Conservation (phyloP, 2,797 vertebrate species). For the Rhabdomys pumilio region DNA sequence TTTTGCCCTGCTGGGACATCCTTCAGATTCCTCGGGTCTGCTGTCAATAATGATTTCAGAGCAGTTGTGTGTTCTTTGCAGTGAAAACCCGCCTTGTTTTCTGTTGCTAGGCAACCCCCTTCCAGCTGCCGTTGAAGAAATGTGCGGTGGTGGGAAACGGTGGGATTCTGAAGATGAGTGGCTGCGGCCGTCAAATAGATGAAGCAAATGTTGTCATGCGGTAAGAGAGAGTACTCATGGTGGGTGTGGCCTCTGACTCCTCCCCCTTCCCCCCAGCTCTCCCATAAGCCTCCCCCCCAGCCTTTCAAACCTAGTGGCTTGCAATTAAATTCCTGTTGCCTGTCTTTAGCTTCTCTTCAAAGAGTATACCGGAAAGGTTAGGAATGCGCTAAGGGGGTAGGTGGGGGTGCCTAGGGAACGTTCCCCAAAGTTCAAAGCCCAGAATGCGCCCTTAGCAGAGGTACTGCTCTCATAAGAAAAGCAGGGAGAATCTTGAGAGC, state of each 20-base stretch:
- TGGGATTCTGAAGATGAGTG: constrained; percentile 95
- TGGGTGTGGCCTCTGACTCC: constrained; percentile 51
- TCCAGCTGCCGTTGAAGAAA: constrained; percentile 96
- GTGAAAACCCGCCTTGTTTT: constrained; percentile 88
- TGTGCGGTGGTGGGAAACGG: constrained; percentile 98
- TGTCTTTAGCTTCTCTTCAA: neutral
- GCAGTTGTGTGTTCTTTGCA: constrained; percentile 82
- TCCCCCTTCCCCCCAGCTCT: constrained; percentile 16
- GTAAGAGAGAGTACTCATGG: constrained; percentile 89
- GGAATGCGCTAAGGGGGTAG: neutral
- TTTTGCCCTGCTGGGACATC: constrained; percentile 43
- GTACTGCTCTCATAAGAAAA: neutral
- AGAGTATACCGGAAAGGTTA: neutral
- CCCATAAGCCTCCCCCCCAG: neutral
- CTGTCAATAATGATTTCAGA: constrained; percentile 81
- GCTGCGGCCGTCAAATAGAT: constrained; percentile 96
- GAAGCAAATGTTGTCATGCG: constrained; percentile 96
- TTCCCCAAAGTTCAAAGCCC: neutral
- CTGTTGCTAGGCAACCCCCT: constrained; percentile 95
- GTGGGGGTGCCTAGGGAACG: neutral
- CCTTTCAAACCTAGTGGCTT: constrained; percentile 72
- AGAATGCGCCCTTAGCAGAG: neutral
- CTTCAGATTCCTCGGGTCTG: constrained; percentile 56
- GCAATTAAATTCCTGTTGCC: constrained; percentile 45
- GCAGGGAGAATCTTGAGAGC: neutral